Conservation (phyloP, 2,113 vertebrate genomes). For the Odontesthes bonariensis region DNA sequence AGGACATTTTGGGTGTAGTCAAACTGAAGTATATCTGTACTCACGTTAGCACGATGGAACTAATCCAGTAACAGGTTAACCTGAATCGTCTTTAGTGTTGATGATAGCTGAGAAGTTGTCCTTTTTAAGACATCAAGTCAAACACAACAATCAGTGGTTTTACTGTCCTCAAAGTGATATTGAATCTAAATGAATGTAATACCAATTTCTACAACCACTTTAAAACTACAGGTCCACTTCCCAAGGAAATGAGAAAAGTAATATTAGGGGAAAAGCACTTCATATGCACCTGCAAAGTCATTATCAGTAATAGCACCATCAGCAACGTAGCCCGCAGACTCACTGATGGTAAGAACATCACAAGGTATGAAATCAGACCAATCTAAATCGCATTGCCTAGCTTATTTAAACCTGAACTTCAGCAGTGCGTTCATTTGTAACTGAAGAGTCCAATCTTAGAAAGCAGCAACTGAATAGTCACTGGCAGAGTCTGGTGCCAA, state of each 20-base stretch:
- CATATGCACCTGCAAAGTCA: constrained; percentile 28
- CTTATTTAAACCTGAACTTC: background rate
- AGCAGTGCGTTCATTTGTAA: constrained; percentile 31
- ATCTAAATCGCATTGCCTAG: background rate
- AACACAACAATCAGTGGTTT: background rate
- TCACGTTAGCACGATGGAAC: too few relatives aligned
- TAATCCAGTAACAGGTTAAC: background rate
- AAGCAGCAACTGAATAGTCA: constrained; percentile 33
- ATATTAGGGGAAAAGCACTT: constrained; percentile 35
- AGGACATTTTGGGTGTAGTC: background rate
- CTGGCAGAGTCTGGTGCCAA: constrained; percentile 25
- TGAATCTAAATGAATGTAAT: background rate
- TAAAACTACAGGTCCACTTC: background rate
- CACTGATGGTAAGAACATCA: constrained; percentile 8
- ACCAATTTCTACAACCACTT: background rate
- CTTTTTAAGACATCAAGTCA: too few relatives aligned
- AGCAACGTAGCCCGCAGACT: background rate
- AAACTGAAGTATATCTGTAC: background rate
- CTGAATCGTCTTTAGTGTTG: background rate
- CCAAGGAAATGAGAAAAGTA: constrained; percentile 14
- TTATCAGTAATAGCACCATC: constrained; percentile 30
- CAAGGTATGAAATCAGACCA: constrained; percentile 1
- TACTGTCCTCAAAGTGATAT: background rate
- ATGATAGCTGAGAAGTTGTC: background rate
- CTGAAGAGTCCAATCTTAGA: constrained; percentile 50